Conservation (phyloP, 2,888 invertebrate species). For the Agriotes lineatus region DNA sequence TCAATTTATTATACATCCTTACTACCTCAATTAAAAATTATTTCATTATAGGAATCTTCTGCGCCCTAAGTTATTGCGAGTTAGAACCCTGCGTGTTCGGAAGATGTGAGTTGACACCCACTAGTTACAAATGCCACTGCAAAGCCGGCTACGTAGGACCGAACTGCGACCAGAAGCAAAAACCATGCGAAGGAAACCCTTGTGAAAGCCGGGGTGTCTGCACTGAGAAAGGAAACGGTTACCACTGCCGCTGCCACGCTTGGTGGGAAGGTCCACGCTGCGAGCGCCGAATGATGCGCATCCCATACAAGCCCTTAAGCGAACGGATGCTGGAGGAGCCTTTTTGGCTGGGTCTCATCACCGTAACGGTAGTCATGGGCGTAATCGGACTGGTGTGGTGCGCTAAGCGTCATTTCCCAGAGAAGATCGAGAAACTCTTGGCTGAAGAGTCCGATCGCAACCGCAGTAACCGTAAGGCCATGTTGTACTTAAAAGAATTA, state of each 20-base stretch:
- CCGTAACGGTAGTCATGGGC: conserved; percentile 83
- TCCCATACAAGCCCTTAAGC: conserved; percentile 79
- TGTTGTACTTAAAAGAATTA: too few relatives aligned
- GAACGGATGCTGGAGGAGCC: conserved; percentile 89
- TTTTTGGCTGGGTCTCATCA: conserved; percentile 90
- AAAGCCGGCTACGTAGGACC: conserved; percentile 76
- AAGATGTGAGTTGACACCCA: conserved; percentile 70
- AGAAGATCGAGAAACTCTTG: conserved; percentile 85
- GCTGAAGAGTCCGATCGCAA: conserved; percentile 84
- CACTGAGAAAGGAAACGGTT: conserved; percentile 75
- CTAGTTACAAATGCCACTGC: conserved; percentile 74
- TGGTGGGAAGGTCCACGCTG: conserved; percentile 75
- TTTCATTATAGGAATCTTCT: conserved; percentile 74
- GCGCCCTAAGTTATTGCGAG: conserved; percentile 82
- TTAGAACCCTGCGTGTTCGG: conserved; percentile 78
- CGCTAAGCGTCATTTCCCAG: conserved; percentile 87
- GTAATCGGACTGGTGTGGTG: conserved; percentile 86
- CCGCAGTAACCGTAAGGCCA: conserved; percentile 66
- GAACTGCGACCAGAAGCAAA: conserved; percentile 76
- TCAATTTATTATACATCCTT: too few relatives aligned
- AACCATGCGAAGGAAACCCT: conserved; percentile 79
- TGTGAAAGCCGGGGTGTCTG: conserved; percentile 84
- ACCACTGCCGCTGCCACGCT: conserved; percentile 79
- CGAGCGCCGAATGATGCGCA: conserved; percentile 77
- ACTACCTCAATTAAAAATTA: not conserved